Evolutionary conservation across 2,113 vertebrate species (phyloP), one percentile per base, ranked within the genome.

Genomic region (Paratilapia polleni): DNA sequence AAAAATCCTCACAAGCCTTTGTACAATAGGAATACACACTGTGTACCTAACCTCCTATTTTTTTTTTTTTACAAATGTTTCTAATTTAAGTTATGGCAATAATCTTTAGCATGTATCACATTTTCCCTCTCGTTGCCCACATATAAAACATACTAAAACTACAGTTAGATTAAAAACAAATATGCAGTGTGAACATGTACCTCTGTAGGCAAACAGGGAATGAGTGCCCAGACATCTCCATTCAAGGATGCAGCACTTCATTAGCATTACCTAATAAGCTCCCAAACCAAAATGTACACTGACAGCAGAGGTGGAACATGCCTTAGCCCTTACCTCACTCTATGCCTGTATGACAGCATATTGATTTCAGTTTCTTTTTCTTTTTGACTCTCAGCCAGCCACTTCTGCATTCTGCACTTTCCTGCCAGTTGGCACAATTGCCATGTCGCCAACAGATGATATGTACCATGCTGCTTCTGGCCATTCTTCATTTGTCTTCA

Each of bases 341-440:
- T 64, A 20, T 10, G 49, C 28, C 79, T 22, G 68, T 54, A 20
- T 60, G 19, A 84, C 60, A n/a, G 63, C 56, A 58, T 61, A 64
- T 36, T 68, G 66, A 52, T 76, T 34, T 61, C 74, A n/a, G 64
- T 77, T 85, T 57, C 49, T 38, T 3, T 61, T 78, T 85, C 38
- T 62, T 41, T 11, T 47, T 83, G 47, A 86, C 78, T 22, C 41
- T 0, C 54, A 80, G 78, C 88, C 83, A 89, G 64, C 3, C n/a
- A 47, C 47, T 6, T 81, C 73, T 63, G 3, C 62, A 2, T 59
- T 79, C 24, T 11, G 38, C 0, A 8, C n/a, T 20, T 49, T 19
- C 7, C 60, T 86, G 89, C 86, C 94, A 90, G 54, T 43, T 93
- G 89, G 92, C 90, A 81, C 14, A 61, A 64, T 20, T 28, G 34